Evolutionary conservation across 2,113 vertebrate genomes (phyloP).

Genomic region (Sinocyclocheilus maitianheensis): DNA sequence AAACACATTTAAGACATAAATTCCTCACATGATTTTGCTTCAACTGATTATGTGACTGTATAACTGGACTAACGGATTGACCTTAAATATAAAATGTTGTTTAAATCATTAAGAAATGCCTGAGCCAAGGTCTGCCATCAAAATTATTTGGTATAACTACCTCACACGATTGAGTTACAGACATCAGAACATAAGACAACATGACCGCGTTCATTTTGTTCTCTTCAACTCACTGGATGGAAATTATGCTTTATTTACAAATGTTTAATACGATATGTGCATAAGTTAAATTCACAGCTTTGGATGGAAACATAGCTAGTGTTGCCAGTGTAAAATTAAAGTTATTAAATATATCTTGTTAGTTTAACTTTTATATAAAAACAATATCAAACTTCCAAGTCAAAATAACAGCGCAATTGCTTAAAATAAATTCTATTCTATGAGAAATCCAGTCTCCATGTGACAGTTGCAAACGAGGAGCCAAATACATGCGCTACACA

Average conservation of each 20-base stretch:
- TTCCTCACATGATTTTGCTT: neutral
- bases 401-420: neutral
- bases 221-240: too few relatives aligned
- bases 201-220: neutral
- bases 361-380: neutral
- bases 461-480: slow-evolving; percentile 47
- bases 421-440: slow-evolving; percentile 22
- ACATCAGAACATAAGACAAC: neutral
- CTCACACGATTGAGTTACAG: neutral
- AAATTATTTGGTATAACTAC: neutral
- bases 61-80: neutral
- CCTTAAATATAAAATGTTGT: neutral
- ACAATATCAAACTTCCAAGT: neutral
- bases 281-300: too few relatives aligned
- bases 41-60: neutral
- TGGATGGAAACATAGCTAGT: neutral
- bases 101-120: neutral
- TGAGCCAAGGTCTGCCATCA: neutral
- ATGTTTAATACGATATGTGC: neutral
- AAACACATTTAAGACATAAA: neutral
- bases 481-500: slow-evolving; percentile 41
- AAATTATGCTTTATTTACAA: neutral
- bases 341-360: neutral
- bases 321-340: neutral
- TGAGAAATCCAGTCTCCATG: slow-evolving; percentile 37